Evolutionary conservation across 2,797 vertebrate genomes (phyloP), one percentile per base, ranked within the genome.

Genomic region (Octomys mimax): DNA sequence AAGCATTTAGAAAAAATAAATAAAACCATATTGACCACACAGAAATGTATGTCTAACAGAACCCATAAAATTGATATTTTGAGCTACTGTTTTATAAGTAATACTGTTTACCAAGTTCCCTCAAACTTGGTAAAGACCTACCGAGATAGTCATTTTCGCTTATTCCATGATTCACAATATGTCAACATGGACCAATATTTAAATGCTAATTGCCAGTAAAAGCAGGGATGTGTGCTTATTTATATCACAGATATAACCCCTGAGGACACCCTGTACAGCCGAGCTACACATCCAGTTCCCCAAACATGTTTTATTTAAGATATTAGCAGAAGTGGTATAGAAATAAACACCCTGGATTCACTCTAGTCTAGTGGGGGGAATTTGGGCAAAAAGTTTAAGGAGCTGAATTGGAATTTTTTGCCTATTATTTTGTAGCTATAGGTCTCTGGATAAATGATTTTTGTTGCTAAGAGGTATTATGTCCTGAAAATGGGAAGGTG

Each of bases 11-110:
- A 88, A 86, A 88, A 88, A 77, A 89, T 86, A 77, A 89, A 75
- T 71, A 52, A 85, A 80, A 42, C 3, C 33, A 0, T 80, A 33
- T 54, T 66, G 21, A 11, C 26, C 26, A 81, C 28, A 52, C 24
- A 81, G 36, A 95, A 68, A 6, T 49, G 89, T 66, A 78, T 94
- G 54, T 42, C 6, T 10, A 77, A 10, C 79, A 54, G 68, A 80
- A 61, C 33, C 87, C 82, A 80, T 89, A 84, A 92, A 70, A 77
- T 71, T 68, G 26, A 52, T 4, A 36, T 88, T 91, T 90, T 87
- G 70, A 95, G 4, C 39, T 77, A 80, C 54, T 87, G 5, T 18
- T 42, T 96, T 89, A 87, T 92, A 95, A 94, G 64, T 52, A 84
- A 49, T 85, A 57, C 46, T 66, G 78, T 70, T 95, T 61, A 71